Percentiles rank a stretch among this genome's conserved stretches.
These are phyloP conservation scores for Arctocebus calabarensis DNA, from an alignment of 2,797 vertebrate genomes.

Conservation along the genomic window DNA sequence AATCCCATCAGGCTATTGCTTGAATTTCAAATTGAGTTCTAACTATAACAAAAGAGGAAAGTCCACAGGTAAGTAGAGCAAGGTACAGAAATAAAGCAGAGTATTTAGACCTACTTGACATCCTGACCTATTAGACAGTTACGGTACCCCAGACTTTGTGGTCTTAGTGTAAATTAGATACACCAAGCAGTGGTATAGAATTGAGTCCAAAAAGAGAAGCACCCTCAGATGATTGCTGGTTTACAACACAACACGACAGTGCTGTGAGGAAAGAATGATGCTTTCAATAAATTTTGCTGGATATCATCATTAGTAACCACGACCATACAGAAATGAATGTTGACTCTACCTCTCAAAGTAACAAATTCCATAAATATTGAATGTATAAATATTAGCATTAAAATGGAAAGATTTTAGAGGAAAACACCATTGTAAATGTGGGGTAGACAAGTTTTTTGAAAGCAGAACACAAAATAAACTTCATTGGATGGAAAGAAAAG, in stretches of 20 bases:
- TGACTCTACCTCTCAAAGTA: background rate
- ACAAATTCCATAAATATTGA: background rate
- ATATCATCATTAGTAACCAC: background rate
- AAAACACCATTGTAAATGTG: background rate
- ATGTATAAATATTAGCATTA: background rate
- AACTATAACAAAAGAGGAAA: background rate
- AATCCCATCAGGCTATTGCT: background rate
- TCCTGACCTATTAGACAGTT: background rate
- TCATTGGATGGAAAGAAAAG: background rate
- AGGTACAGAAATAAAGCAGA: background rate
- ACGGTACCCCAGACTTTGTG: background rate
- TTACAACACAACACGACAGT: background rate
- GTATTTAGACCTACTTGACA: background rate
- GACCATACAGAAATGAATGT: background rate
- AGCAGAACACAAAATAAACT: background rate
- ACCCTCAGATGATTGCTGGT: background rate
- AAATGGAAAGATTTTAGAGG: background rate
- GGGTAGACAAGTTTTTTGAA: background rate
- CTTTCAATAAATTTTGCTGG: background rate
- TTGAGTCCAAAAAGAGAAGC: background rate
- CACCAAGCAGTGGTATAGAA: background rate
- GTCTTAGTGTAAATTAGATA: background rate
- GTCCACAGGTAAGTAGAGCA: background rate
- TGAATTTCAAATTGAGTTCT: background rate
- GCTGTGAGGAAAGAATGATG: background rate